Percentiles rank a stretch among this genome's conserved stretches.
Conservation (phyloP, 2,113 vertebrate species). For the Silurus meridionalis region DNA sequence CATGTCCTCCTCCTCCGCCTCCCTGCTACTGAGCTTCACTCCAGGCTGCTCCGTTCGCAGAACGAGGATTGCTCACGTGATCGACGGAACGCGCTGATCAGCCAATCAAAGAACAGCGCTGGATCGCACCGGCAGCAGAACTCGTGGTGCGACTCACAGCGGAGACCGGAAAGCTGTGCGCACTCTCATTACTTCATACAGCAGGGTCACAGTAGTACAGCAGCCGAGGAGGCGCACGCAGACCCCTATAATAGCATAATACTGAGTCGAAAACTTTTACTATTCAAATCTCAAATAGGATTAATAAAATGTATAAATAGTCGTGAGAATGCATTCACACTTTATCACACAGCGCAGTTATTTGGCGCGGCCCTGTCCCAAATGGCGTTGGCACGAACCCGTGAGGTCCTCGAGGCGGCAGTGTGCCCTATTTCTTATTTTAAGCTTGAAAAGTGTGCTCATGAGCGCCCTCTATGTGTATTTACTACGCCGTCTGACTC, state of each 20-base stretch:
- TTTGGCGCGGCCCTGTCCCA: no score
- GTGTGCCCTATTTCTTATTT: constrained; percentile 18
- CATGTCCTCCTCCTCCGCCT: constrained; percentile 31
- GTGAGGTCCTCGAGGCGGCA: neutral
- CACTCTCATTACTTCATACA: neutral
- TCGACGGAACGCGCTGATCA: constrained; percentile 63
- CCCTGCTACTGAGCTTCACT: constrained; percentile 64
- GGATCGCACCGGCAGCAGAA: constrained; percentile 28
- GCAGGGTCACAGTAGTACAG: neutral
- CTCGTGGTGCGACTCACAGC: constrained; percentile 7
- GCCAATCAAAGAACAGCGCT: constrained; percentile 65
- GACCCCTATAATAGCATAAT: neutral
- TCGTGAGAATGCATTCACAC: neutral
- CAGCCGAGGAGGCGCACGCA: neutral
- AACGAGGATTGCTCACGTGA: constrained; percentile 69
- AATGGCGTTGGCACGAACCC: neutral
- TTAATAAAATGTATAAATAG: neutral
- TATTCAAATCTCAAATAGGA: neutral
- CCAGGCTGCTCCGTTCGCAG: constrained; percentile 56
- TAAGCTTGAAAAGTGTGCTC: neutral
- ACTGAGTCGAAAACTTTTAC: neutral
- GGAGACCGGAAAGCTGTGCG: neutral
- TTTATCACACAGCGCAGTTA: neutral
- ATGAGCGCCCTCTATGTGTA: neutral
- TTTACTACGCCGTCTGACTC: neutral